Base-by-base conservation (phyloP, 2,113 vertebrate species). In the Probosciger aterrimus region DNA sequence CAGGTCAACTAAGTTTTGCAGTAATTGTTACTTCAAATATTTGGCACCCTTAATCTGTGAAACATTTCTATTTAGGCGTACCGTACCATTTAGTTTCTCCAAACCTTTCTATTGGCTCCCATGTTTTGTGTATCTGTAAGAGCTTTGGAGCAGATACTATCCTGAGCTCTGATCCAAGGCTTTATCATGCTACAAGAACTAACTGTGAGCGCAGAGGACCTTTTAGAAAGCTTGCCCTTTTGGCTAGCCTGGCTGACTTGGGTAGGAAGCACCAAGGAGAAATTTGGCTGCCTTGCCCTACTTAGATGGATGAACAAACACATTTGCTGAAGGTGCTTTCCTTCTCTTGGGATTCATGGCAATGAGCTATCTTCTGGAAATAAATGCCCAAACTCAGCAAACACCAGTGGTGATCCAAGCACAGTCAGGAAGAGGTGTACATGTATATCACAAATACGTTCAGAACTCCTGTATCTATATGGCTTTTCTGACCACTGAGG, bases 291-390 rank as follows among this genome's bases (percentile, higher is more conserved):
- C 47, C 18, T 57, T 75, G 37, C 7, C 8, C 10, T 74, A 9
- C 68, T 69, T 28, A 53, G 33, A 4, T 4, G 53, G 53, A 6
- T 35, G 43, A 71, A 46, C 10, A 64, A 55, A 69, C 10, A 5
- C 3, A 24, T 55, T 35, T 73, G 33, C 53, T 49, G 41, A 67
- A 59, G 80, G 39, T 89, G 59, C 33, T 27, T 73, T 49, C 35
- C 23, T 77, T 65, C 0, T 0, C 53, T 80, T 4, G 4, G 47
- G 27, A 7, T 60, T 62, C 10, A 18, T 3, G 6, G 39, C 59
- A 46, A 25, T 60, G 47, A 64, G 11, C 14, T 46, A 2, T 69
- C 30, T 43, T 74, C 67, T 74, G 37, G 47, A 68, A 81, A 74
- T 74, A 65, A 70, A 35, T 67, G 62, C 46, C 17, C 31, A 55